Evolutionary conservation across 2,888 invertebrate species (phyloP), one percentile per base, ranked within the genome.

Genomic region (Drosophila mayaguana): DNA sequence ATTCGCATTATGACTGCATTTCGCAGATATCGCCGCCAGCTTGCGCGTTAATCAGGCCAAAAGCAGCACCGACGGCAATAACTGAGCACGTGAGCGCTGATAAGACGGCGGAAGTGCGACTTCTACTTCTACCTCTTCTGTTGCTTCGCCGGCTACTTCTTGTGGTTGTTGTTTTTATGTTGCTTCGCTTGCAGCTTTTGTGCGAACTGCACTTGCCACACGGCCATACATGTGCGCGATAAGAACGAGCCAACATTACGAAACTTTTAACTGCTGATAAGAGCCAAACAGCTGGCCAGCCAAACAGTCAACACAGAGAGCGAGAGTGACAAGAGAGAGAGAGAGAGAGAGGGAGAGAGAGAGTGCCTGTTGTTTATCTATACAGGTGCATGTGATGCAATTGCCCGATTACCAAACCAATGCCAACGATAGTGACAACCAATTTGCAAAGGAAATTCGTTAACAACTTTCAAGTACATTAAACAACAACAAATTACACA

Each of bases 351-450:
- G 25, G 7, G 12, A 7, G 40, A 25, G 25, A n/a, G 16, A 9
- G 54, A n/a, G n/a, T 3, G n/a, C 5, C 16, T 12, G 9, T 16
- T 28, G 42, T 51, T 67, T 72, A 77, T 73, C 64, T 45, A 60
- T 48, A 72, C 78, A 84, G 82, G 70, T 74, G 82, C 70, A 67
- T 62, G 62, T 84, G 83, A 75, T 85, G 85, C 75, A 83, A 85
- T 81, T 74, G 66, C 38, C 20, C 71, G 85, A 75, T 88, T 87
- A 76, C 69, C 53, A 79, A 76, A 61, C 70, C 71, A 86, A 79
- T 78, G 83, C 55, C 86, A 78, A 60, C 43, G 69, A 22, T 38
- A 65, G 61, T 22, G 40, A 55, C 45, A 65, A 14, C 36, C 16
- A 40, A 51, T 54, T 72, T 32, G 43, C 42, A 61, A 68, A 60